Evolutionary conservation across 2,888 invertebrate genomes (phyloP).

Genomic region (Imbricaverruca yamaguchii): DNA sequence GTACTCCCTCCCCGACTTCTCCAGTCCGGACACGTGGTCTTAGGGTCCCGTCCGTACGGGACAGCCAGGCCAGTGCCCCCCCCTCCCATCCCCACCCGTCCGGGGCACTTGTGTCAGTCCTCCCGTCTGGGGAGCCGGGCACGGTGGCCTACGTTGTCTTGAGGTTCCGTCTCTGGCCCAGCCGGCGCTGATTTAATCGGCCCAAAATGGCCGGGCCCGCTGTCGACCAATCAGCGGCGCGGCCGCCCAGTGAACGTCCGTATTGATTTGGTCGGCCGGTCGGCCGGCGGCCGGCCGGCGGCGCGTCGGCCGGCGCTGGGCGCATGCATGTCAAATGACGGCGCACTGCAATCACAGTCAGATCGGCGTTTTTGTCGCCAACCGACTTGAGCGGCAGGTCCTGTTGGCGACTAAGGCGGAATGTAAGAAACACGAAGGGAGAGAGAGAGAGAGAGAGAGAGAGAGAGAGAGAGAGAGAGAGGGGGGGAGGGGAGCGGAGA

Average conservation of each 20-base stretch:
- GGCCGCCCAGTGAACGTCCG: slow-evolving; percentile 19
- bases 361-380: neutral
- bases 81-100: no score
- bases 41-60: no score
- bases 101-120: no score
- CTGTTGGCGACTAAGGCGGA: neutral
- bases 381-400: neutral
- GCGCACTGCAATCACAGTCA: neutral
- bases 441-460: no score
- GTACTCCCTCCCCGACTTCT: no score
- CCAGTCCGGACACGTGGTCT: no score
- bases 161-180: slow-evolving; percentile 25
- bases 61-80: no score
- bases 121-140: no score
- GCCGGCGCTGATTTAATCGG: slow-evolving; percentile 12
- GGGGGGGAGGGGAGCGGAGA: no score
- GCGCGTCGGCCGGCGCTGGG: neutral
- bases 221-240: slow-evolving; percentile 11
- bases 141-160: neutral
- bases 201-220: slow-evolving; percentile 20
- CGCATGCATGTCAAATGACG: slow-evolving; percentile 13
- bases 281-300: slow-evolving; percentile 8
- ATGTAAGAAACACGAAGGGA: no score
- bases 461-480: no score
- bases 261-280: neutral